Percentiles rank a stretch among this genome's conserved stretches.
Evolutionary conservation across 2,113 vertebrate genomes (phyloP).

Genomic region (Oceanodroma tethys): DNA sequence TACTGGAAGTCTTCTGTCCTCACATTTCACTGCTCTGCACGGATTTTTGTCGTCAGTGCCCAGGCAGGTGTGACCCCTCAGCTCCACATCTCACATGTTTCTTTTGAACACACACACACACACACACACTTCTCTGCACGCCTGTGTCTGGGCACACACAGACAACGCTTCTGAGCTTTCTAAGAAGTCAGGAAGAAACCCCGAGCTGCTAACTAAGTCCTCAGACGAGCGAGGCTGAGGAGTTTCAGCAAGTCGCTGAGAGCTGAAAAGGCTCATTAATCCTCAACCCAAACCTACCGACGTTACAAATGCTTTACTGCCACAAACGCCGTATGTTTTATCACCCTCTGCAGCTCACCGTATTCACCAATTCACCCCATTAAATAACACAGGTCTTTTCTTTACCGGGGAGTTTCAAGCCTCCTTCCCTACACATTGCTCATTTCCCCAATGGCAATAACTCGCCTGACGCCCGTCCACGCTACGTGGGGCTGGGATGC

Average conservation of each 20-base stretch:
- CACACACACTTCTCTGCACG: accelerated
- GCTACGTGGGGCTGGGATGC: neutral
- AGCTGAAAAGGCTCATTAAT: neutral
- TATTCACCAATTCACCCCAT: neutral
- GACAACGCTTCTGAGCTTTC: neutral
- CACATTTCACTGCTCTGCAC: neutral
- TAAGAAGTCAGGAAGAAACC: neutral
- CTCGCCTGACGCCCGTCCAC: neutral
- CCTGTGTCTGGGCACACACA: neutral
- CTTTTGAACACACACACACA: neutral
- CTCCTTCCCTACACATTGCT: neutral
- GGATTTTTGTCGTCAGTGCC: neutral
- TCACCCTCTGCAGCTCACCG: neutral
- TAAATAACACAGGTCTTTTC: neutral
- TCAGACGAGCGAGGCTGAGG: neutral
- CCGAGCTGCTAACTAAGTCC: neutral
- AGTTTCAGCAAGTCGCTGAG: neutral
- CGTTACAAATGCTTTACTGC: neutral
- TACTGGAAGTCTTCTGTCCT: neutral
- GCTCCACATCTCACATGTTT: neutral
- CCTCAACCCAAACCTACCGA: neutral
- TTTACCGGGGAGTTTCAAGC: neutral
- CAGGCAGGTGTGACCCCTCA: neutral
- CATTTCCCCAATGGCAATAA: neutral
- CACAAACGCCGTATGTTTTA: accelerated